Percentiles rank a stretch among this genome's conserved stretches.
Conservation (phyloP, 2,113 vertebrate genomes). For the Apodemus speciosus region DNA sequence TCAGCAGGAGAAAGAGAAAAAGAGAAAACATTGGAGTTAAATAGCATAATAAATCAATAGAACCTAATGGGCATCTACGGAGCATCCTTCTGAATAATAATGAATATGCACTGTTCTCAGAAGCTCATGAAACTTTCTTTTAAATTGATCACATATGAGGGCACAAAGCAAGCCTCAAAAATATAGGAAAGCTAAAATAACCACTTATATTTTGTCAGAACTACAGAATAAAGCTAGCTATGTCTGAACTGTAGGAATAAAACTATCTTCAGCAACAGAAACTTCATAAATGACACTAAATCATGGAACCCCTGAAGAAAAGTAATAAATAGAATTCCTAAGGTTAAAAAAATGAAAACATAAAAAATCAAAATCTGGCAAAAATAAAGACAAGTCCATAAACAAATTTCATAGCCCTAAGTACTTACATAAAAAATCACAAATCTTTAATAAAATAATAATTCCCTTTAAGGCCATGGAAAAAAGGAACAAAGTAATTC, state of each 20-base stretch:
- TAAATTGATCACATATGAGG: neutral
- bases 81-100: neutral
- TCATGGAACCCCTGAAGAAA: neutral
- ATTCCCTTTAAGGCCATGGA: neutral
- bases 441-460: neutral
- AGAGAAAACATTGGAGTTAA: neutral
- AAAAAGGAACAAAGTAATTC: neutral
- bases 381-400: neutral
- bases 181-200: neutral
- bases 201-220: neutral
- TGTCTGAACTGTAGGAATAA: too few relatives aligned
- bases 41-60: neutral
- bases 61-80: neutral
- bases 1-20: neutral
- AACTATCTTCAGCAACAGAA: too few relatives aligned
- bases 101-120: neutral
- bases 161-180: neutral
- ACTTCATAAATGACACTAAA: neutral
- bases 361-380: neutral
- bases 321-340: neutral
- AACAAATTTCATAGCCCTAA: neutral
- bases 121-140: neutral
- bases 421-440: neutral
- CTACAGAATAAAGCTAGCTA: neutral
- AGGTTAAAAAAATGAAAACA: neutral